Conservation (phyloP, 2,888 invertebrate species). For the Iselma pallidipennis region DNA sequence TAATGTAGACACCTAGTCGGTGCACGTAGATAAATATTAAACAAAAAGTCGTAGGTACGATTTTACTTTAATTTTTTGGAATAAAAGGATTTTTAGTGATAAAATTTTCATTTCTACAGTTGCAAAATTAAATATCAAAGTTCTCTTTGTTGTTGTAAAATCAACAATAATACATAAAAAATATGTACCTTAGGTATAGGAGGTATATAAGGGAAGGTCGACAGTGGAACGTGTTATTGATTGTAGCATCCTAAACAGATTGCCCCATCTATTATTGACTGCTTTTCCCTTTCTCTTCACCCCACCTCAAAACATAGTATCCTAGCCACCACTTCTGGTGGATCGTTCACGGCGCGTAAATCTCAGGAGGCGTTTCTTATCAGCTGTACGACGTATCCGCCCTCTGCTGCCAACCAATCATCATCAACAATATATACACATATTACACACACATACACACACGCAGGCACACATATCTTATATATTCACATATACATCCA, state of each 20-base stretch:
- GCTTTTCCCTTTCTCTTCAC: constrained; percentile 16
- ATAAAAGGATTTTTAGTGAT: too few relatives aligned
- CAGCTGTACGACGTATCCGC: constrained; percentile 29
- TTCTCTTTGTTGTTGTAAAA: neutral
- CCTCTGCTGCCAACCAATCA: constrained; percentile 32
- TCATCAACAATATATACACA: constrained; percentile 21
- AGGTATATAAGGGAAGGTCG: constrained; percentile 94
- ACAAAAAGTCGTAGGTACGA: too few relatives aligned
- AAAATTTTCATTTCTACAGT: too few relatives aligned
- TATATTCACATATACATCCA: neutral
- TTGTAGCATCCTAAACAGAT: constrained; percentile 22
- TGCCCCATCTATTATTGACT: constrained; percentile 25
- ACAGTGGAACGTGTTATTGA: constrained; percentile 31
- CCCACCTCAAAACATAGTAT: neutral
- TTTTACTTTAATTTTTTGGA: too few relatives aligned
- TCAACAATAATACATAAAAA: neutral
- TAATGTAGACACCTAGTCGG: neutral
- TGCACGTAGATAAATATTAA: too few relatives aligned
- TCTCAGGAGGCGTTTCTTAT: constrained; percentile 37
- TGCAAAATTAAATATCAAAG: neutral
- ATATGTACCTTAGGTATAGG: too few relatives aligned
- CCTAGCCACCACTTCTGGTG: constrained; percentile 23
- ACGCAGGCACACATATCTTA: neutral
- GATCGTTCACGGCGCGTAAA: constrained; percentile 27
- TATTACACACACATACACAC: neutral